Evolutionary conservation across 2,797 vertebrate species (phyloP), one percentile per base, ranked within the genome.

Genomic region (Mormyrus proboscirostris): DNA sequence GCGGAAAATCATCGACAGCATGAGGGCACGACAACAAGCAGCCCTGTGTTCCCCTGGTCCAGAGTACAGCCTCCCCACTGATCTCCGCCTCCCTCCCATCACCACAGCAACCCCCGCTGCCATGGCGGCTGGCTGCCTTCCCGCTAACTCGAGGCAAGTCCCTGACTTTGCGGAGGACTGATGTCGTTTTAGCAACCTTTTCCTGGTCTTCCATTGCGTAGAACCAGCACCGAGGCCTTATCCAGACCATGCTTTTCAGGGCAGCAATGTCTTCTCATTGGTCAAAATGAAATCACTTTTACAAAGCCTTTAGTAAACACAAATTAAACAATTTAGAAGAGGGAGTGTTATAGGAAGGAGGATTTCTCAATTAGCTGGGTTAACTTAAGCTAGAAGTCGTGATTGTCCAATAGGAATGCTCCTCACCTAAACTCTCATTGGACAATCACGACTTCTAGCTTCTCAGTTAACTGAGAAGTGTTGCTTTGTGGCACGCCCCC

Each of bases 41-140:
- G 88, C 76, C 88, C 88, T 88, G 59, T 88, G 88, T 90, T 90
- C 50, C 50, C 38, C 49, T 33, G 50, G 49, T 51, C 59, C 49
- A 69, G 51, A 7, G 87, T 55, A 87, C 53, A 51, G 29, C 69
- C 62, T 29, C 62, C 69, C 83, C 51, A 76, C 69, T 57, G 86
- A 87, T 57, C 38, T 88, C 82, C 53, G 6, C 65, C 47, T 65
- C 55, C 87, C 44, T 79, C 85, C 49, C 57, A 8, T 91, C 88
- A 51, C 90, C 87, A 90, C 83, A 38, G 91, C 73, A 90, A 92
- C 91, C 41, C 44, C 55, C 86, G 53, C 86, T 79, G 85, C 86
- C 83, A 19, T 69, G 29, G 59, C 76, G 14, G 51, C 38, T 59
- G 76, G 51, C 44, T 19, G 41, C 59, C 41, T 57, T 57, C 73